Conservation (phyloP, 2,888 invertebrate species). For the Pristionchus japonicus region DNA sequence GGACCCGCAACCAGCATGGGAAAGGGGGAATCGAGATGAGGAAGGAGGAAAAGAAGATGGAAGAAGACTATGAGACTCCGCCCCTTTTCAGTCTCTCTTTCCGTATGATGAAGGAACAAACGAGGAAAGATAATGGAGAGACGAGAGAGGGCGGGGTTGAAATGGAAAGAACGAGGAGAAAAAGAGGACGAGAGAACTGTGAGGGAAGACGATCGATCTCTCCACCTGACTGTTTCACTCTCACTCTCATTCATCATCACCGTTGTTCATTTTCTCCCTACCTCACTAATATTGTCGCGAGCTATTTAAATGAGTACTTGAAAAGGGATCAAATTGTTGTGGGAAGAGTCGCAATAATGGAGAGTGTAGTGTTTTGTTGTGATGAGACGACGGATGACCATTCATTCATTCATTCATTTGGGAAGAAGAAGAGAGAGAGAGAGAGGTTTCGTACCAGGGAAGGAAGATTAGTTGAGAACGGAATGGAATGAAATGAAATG, state of each 20-base stretch:
- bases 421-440: conserved; percentile 1
- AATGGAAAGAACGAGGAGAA: background rate
- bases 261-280: background rate
- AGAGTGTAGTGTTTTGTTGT: conserved; percentile 10
- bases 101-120: background rate
- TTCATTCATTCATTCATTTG: conserved; percentile 37
- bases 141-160: conserved; percentile 29
- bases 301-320: background rate
- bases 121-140: conserved; percentile 1
- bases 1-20: conserved; percentile 25
- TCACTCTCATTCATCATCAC: background rate
- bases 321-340: conserved; percentile 10
- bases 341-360: conserved; percentile 3
- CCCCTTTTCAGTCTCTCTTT: conserved; percentile 35
- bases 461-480: background rate
- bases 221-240: conserved; percentile 14
- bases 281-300: background rate
- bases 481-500: background rate
- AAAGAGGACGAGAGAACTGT: conserved; percentile 40
- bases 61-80: background rate
- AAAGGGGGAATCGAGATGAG: background rate
- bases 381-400: background rate
- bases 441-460: background rate
- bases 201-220: background rate
- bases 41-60: background rate